Evolutionary conservation across 2,888 invertebrate genomes (phyloP).

Genomic region (Suillia variegata): DNA sequence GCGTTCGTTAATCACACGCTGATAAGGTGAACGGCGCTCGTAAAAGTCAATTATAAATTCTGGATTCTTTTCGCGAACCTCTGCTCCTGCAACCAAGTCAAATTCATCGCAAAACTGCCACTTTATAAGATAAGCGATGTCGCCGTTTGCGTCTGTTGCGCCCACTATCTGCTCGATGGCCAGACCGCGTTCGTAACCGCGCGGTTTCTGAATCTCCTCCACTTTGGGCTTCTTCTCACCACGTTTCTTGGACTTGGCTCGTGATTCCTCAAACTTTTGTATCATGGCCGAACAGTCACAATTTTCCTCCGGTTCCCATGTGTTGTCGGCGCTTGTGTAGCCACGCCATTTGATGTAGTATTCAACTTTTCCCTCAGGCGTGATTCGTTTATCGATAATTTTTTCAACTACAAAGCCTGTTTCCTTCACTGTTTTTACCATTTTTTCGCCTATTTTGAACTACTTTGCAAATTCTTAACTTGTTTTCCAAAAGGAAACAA

Average conservation of each 20-base stretch:
- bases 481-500: too few relatives aligned
- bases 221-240: slow-evolving; percentile 62
- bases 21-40: slow-evolving; percentile 63
- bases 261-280: slow-evolving; percentile 80
- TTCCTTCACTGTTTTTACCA: slow-evolving; percentile 51
- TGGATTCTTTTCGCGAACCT: slow-evolving; percentile 67
- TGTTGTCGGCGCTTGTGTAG: slow-evolving; percentile 84
- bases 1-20: slow-evolving; percentile 51
- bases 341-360: slow-evolving; percentile 80
- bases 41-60: slow-evolving; percentile 71
- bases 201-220: slow-evolving; percentile 68
- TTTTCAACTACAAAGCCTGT: slow-evolving; percentile 90
- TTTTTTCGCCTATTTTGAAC: too few relatives aligned
- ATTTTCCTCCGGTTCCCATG: slow-evolving; percentile 95
- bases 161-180: slow-evolving; percentile 87
- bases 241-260: slow-evolving; percentile 64
- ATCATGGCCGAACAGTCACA: slow-evolving; percentile 89
- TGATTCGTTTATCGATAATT: slow-evolving; percentile 79
- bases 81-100: slow-evolving; percentile 70
- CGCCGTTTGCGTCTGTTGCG: slow-evolving; percentile 86
- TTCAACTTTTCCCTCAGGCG: slow-evolving; percentile 73
- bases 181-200: slow-evolving; percentile 80
- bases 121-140: slow-evolving; percentile 87
- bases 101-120: slow-evolving; percentile 76
- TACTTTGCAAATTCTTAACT: too few relatives aligned